These are phyloP conservation scores for Galagoides demidoff DNA, from an alignment of 2,797 vertebrate genomes.

Conservation along the genomic window DNA sequence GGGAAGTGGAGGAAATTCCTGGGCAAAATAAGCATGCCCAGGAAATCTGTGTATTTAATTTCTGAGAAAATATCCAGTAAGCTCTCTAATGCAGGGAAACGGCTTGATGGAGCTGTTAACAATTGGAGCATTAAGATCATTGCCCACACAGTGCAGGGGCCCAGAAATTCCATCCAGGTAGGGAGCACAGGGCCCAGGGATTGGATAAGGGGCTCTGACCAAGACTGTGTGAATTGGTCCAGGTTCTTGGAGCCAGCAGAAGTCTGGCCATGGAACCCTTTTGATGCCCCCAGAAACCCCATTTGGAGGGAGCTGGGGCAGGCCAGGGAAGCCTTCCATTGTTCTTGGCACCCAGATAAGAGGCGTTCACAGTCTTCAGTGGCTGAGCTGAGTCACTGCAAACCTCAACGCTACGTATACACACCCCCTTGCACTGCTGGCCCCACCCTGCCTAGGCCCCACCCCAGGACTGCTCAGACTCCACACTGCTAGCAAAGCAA, in stretches of 20 bases:
- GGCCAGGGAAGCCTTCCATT: not conserved
- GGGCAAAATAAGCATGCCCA: slow-evolving; percentile 34
- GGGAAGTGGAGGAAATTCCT: slow-evolving; percentile 69
- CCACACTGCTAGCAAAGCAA: too few species aligned
- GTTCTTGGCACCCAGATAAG: not conserved
- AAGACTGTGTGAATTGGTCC: not conserved
- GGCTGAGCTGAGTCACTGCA: not conserved
- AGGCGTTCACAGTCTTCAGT: not conserved
- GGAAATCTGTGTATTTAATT: slow-evolving; percentile 67
- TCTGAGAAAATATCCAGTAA: slow-evolving; percentile 50
- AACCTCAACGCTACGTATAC: not conserved
- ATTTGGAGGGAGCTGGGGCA: not conserved
- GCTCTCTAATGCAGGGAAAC: not conserved
- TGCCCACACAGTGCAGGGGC: fast-evolving
- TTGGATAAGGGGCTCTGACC: too few species aligned
- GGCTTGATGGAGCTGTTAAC: not conserved
- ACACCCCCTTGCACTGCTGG: fast-evolving
- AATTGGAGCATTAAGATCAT: not conserved
- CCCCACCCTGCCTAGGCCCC: too few species aligned
- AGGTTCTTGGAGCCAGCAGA: not conserved
- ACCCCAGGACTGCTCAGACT: not conserved
- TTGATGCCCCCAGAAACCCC: not conserved
- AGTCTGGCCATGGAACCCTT: not conserved
- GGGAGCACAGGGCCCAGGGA: not conserved
- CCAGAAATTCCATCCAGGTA: not conserved